Evolutionary conservation across 2,113 vertebrate species (phyloP).

Genomic region (Rissa tridactyla): DNA sequence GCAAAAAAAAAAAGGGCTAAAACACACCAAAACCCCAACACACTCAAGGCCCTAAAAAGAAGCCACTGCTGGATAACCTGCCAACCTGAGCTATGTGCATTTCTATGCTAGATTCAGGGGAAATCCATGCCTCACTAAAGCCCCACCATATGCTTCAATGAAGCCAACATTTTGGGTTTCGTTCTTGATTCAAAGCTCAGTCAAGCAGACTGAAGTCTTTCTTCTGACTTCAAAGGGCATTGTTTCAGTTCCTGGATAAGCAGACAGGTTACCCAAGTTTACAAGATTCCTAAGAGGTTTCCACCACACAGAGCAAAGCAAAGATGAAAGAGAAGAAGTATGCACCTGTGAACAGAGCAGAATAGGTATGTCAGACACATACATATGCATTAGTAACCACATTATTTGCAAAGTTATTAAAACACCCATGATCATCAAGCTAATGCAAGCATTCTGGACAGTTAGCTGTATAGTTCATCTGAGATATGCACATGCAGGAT

Average conservation of each 20-base stretch:
- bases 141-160: fast-evolving
- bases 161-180: background rate
- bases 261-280: background rate
- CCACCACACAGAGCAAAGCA: background rate
- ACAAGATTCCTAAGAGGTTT: background rate
- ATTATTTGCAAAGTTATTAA: conserved; percentile 18
- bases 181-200: background rate
- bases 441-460: background rate
- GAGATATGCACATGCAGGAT: background rate
- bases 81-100: background rate
- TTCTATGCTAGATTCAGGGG: background rate
- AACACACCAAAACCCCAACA: background rate
- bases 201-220: background rate
- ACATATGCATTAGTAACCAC: background rate
- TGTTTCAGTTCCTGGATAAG: background rate
- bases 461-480: background rate
- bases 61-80: background rate
- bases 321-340: conserved; percentile 37
- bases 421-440: background rate
- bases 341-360: background rate
- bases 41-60: background rate
- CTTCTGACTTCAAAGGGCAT: conserved; percentile 22
- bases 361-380: background rate
- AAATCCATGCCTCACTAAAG: background rate
- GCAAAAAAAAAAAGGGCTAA: background rate